Evolutionary conservation across 2,888 invertebrate species (phyloP).

Genomic region (Lithodes maja): DNA sequence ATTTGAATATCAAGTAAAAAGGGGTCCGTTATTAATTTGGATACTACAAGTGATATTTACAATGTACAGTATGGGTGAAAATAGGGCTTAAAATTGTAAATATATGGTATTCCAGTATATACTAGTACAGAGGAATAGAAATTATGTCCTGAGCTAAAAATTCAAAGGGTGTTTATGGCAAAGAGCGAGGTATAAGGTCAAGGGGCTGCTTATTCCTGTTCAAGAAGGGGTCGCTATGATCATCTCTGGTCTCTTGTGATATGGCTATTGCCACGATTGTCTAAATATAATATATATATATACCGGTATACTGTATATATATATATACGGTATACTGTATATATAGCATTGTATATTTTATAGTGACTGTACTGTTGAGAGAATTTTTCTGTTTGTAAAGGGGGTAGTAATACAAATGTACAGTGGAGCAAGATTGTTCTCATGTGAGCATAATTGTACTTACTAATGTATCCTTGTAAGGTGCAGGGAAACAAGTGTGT

Average conservation of each 20-base stretch:
- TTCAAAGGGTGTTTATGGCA: conserved; percentile 60
- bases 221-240: conserved; percentile 56
- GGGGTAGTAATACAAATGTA: conserved; percentile 49
- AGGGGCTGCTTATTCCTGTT: conserved; percentile 60
- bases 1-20: no score
- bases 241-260: no score
- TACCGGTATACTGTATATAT: no score
- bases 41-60: no score
- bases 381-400: conserved; percentile 60
- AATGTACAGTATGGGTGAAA: no score
- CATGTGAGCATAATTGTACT: conserved; percentile 67
- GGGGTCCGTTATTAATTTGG: no score
- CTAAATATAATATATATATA: no score
- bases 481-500: conserved; percentile 70
- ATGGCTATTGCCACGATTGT: no score
- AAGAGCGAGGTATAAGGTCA: conserved; percentile 57
- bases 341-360: no score
- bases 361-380: conserved; percentile 58
- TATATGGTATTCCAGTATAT: neutral
- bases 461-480: conserved; percentile 70
- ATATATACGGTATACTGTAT: no score
- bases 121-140: conserved; percentile 62
- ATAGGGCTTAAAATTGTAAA: no score
- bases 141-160: conserved; percentile 53
- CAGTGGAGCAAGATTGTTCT: conserved; percentile 64